Evolutionary conservation across 1,140 invertebrate species (phyloP).

Genomic region (Papilio polyxenes): DNA sequence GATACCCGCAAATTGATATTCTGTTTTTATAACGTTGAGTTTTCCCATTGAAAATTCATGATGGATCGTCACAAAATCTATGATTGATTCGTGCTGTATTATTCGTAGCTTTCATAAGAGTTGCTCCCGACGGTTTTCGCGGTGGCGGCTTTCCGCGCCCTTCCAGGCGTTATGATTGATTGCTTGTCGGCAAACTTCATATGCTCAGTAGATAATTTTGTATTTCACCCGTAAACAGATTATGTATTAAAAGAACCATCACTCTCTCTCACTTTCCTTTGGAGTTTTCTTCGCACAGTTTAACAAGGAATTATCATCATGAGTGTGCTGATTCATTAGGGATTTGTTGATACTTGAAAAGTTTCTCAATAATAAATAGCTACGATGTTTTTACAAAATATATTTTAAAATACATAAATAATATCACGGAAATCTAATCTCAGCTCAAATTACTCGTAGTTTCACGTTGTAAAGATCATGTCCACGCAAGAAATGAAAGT

Average conservation of each 20-base stretch:
- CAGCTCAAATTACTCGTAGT: conserved; percentile 51
- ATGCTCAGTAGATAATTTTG: conserved; percentile 80
- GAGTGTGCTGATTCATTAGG: conserved; percentile 53
- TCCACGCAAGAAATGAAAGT: conserved; percentile 77
- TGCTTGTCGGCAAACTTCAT: conserved; percentile 74
- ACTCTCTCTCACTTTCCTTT: conserved; percentile 46
- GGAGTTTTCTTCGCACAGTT: conserved; percentile 58
- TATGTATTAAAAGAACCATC: conserved; percentile 77
- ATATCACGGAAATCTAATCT: conserved; percentile 25
- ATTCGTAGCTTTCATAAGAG: conserved; percentile 75
- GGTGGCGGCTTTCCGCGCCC: conserved; percentile 70
- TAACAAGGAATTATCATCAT: conserved; percentile 58
- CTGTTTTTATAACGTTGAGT: conserved; percentile 27
- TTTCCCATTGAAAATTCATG: conserved; percentile 75
- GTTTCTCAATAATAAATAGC: conserved; percentile 1
- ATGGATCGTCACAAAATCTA: conserved; percentile 78
- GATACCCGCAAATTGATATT: conserved; percentile 34
- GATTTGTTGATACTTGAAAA: background rate
- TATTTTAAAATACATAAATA: background rate
- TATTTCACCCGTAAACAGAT: conserved; percentile 79
- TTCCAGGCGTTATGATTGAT: conserved; percentile 75
- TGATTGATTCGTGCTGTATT: conserved; percentile 79
- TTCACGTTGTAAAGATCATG: conserved; percentile 56
- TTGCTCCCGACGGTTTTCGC: conserved; percentile 68
- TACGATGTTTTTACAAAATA: background rate